phyloP scores from a whole-genome alignment of 1,140 invertebrate species.

The Temnothorax longispinosus region DNA sequence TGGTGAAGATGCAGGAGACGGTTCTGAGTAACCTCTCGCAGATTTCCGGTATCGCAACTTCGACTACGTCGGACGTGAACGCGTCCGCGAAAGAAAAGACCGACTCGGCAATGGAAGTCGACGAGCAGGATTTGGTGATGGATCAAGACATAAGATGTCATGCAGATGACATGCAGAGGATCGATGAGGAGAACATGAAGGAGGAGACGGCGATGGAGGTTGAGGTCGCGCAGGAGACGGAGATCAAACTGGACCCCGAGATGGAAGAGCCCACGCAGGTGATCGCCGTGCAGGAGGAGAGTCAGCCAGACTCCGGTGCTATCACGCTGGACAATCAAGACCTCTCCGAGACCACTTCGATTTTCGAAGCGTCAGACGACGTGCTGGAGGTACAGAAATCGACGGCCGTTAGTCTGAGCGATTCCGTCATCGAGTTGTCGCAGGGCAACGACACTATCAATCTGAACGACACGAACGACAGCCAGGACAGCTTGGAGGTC shows the following conservation, averaged over 20 bases:
- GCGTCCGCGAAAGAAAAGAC: constrained; percentile 35
- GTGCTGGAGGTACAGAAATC: constrained; percentile 70
- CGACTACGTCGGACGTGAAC: constrained; percentile 28
- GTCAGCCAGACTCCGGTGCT: constrained; percentile 2
- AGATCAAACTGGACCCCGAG: constrained; percentile 32
- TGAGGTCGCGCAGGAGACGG: constrained; percentile 20
- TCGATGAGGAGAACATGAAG: background rate
- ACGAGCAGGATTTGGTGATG: background rate
- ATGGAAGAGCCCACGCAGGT: background rate
- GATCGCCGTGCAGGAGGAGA: constrained; percentile 12
- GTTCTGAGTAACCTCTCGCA: constrained; percentile 80
- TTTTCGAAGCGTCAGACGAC: constrained; percentile 78
- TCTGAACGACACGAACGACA: constrained; percentile 82
- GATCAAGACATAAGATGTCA: background rate
- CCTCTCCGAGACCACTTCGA: constrained; percentile 75
- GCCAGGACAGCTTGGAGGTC: constrained; percentile 84
- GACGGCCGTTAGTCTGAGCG: constrained; percentile 51
- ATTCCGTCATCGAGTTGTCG: constrained; percentile 79
- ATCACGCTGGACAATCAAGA: constrained; percentile 72
- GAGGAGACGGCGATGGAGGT: constrained; percentile 7
- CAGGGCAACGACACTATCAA: constrained; percentile 77
- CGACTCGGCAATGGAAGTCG: background rate
- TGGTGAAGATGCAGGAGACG: constrained; percentile 83
- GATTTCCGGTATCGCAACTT: constrained; percentile 72
- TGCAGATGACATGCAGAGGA: background rate